Base-by-base conservation (phyloP, 1,140 invertebrate species). In the Eurosta solidaginis region DNA sequence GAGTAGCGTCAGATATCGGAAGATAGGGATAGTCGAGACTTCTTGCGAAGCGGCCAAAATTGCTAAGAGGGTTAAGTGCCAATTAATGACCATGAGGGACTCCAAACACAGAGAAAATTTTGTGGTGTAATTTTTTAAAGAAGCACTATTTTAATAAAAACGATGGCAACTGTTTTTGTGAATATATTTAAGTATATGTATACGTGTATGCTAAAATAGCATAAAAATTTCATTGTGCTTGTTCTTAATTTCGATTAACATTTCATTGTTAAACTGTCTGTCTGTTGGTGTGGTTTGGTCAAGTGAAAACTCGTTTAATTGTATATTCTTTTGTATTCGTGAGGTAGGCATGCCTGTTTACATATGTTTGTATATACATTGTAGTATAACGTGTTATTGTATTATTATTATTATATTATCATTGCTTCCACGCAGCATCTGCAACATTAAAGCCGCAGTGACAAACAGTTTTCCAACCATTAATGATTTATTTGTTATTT, bases 401-500 rank as follows among this genome's bases (percentile, higher is more conserved):
- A 47, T 17, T 36, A 29, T 33, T 27, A 20, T 59, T 68, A 40
- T 68, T 40, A 42, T 40, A 40, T 20, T 36, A 40, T 68, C 59
- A 68, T 40, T 9, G 59, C 33, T 22, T n/a, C 33, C 17, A 36
- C n/a, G 7, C 17, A 68, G 59, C 59, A 40, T 68, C 40, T 36
- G 33, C 59, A 68, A 68, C 59, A 68, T 68, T n/a, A 68, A 68
- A 68, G 40, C 59, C 59, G 33, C 59, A 68, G 40, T 33, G 59
- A 68, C 40, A 68, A 68, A 68, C 59, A 68, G 59, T 68, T 68
- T 59, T 68, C 27, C 59, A 68, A 68, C 33, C 33, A 68, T 40
- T 68, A 68, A 68, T 40, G 36, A 68, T 68, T 68, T 68, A 68
- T 68, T 68, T 42, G 59, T 68, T 68, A 68, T 68, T 68, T 68